Percentiles rank a stretch among this genome's conserved stretches.
Evolutionary conservation across 1,140 invertebrate species (phyloP).

Genomic region (Polyergus mexicanus): DNA sequence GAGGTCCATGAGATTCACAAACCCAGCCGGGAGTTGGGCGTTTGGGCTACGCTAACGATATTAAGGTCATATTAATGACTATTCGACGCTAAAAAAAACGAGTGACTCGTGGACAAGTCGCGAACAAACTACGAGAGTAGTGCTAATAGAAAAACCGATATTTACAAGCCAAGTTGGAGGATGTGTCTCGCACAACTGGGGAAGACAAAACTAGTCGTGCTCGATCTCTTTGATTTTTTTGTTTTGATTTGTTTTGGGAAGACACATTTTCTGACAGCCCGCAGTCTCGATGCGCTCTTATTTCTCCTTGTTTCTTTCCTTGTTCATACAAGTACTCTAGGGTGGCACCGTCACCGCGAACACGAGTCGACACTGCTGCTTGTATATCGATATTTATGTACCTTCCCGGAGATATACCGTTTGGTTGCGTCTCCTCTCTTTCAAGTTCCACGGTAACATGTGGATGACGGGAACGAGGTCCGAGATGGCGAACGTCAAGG

Average conservation of each 20-base stretch:
- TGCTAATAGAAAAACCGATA: constrained; percentile 81
- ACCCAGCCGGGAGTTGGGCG: constrained; percentile 83
- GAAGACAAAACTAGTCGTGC: constrained; percentile 24
- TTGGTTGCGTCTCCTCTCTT: constrained; percentile 24
- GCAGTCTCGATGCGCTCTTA: constrained; percentile 13
- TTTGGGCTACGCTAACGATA: constrained; percentile 78
- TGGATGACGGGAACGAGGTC: constrained; percentile 83
- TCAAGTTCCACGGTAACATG: constrained; percentile 81
- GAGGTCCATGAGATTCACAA: constrained; percentile 84
- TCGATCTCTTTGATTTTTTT: too few relatives aligned
- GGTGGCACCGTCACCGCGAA: background rate
- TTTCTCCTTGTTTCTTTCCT: constrained; percentile 50
- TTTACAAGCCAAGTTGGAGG: constrained; percentile 83
- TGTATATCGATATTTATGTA: background rate
- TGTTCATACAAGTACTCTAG: constrained; percentile 21
- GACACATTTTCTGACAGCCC: constrained; percentile 94
- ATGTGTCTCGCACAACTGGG: constrained; percentile 35
- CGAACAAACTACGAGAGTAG: constrained; percentile 81
- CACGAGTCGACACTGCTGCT: constrained; percentile 18
- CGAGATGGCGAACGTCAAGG: constrained; percentile 69
- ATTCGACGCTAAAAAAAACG: constrained; percentile 79
- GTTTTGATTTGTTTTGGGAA: constrained; percentile 89
- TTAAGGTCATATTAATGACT: constrained; percentile 73
- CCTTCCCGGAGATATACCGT: background rate
- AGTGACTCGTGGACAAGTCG: constrained; percentile 75